Conservation (phyloP, 2,888 invertebrate genomes). For the Thereva unica region DNA sequence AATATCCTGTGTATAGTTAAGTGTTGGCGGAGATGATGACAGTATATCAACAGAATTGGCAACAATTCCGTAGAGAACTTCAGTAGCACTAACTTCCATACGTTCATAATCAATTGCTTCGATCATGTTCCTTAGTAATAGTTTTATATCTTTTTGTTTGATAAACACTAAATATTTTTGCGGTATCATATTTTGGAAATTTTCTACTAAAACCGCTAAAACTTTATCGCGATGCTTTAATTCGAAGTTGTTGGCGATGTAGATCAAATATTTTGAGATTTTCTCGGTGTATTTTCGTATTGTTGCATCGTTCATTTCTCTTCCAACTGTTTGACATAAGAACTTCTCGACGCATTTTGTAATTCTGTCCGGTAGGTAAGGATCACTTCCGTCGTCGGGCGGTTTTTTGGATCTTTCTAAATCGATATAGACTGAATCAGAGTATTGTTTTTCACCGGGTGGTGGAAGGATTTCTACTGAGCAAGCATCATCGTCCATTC, state of each 20-base stretch:
- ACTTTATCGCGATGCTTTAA: conserved; percentile 52
- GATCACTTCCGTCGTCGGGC: conserved; percentile 38
- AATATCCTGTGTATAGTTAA: conserved; percentile 36
- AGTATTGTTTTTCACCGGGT: conserved; percentile 43
- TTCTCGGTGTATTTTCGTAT: conserved; percentile 52
- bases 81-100: conserved; percentile 51
- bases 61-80: conserved; percentile 41
- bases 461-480: conserved; percentile 45
- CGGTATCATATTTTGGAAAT: conserved; percentile 51
- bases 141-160: conserved; percentile 49
- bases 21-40: neutral
- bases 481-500: conserved; percentile 32
- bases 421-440: conserved; percentile 35
- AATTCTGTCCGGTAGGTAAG: conserved; percentile 46
- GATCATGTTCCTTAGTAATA: conserved; percentile 52
- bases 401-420: conserved; percentile 48
- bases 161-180: conserved; percentile 52
- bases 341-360: conserved; percentile 52
- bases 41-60: conserved; percentile 35
- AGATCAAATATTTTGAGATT: conserved; percentile 52
- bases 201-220: conserved; percentile 51
- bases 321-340: conserved; percentile 48
- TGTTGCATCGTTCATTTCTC: conserved; percentile 47
- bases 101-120: conserved; percentile 50
- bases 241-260: conserved; percentile 54